phyloP scores from a whole-genome alignment of 2,797 vertebrate species.

The Nasua narica region DNA sequence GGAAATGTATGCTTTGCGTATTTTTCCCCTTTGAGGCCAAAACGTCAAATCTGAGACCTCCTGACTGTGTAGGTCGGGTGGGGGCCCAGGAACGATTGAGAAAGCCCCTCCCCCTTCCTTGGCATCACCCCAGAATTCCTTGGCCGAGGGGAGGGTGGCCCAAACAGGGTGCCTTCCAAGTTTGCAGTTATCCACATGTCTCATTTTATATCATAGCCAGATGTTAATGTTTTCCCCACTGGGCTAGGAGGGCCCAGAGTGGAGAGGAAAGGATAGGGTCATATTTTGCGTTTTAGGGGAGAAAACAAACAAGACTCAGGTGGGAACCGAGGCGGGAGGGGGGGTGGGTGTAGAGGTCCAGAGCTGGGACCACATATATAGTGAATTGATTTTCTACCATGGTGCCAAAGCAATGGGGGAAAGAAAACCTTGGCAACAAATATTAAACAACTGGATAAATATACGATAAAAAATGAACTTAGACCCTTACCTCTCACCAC shows the following conservation, averaged over 20 bases:
- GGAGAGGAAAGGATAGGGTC: background rate
- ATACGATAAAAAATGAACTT: background rate
- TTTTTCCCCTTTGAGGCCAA: background rate
- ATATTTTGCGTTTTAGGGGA: background rate
- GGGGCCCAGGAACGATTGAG: background rate
- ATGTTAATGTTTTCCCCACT: background rate
- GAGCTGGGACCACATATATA: background rate
- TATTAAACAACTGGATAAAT: background rate
- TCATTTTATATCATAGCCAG: background rate
- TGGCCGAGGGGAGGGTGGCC: background rate
- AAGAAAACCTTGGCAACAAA: background rate
- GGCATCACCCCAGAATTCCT: background rate
- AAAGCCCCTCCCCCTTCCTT: background rate
- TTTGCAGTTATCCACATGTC: background rate
- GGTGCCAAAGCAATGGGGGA: background rate
- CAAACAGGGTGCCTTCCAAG: background rate
- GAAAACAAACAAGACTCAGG: background rate
- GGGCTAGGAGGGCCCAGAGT: background rate
- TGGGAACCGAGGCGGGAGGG: background rate
- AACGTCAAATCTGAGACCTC: background rate
- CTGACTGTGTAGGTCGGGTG: background rate
- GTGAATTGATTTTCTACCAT: background rate
- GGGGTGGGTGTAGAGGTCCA: background rate
- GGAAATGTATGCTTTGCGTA: background rate
- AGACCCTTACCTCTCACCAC: background rate